Conservation (phyloP, 2,888 invertebrate species). For the Epirrita christyi region DNA sequence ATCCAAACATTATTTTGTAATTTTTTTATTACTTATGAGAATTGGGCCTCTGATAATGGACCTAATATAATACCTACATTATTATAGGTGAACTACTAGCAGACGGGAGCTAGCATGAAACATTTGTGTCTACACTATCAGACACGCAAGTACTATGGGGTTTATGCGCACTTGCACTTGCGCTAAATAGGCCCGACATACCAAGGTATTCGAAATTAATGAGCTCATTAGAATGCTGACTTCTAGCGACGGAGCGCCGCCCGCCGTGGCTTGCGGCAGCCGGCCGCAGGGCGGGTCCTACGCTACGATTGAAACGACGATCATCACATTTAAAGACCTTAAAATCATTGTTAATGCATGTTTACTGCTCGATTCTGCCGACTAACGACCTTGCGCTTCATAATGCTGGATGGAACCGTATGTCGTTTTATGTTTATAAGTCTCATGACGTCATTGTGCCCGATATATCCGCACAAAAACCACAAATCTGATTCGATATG, state of each 20-base stretch:
- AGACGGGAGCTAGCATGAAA: not conserved
- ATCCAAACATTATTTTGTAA: no score
- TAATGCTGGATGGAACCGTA: slow-evolving; percentile 71
- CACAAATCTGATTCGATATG: slow-evolving; percentile 47
- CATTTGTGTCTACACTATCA: no score
- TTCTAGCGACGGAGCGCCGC: slow-evolving; percentile 39
- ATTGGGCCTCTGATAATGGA: no score
- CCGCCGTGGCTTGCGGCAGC: slow-evolving; percentile 33
- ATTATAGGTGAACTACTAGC: no score
- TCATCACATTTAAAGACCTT: slow-evolving; percentile 68
- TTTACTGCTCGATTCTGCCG: slow-evolving; percentile 68
- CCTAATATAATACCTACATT: no score
- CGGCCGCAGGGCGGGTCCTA: slow-evolving; percentile 68
- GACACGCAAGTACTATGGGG: not conserved
- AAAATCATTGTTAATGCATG: slow-evolving; percentile 69
- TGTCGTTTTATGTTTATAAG: slow-evolving; percentile 78
- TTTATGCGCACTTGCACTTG: slow-evolving; percentile 9
- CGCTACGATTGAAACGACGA: slow-evolving; percentile 48
- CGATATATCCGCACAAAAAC: slow-evolving; percentile 64
- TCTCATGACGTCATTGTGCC: slow-evolving; percentile 79
- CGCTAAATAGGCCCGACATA: slow-evolving; percentile 10
- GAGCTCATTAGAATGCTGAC: slow-evolving; percentile 35
- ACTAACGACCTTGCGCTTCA: slow-evolving; percentile 75
- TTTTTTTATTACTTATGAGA: no score
- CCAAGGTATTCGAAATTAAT: slow-evolving; percentile 31